These are phyloP conservation scores for Hippocampus abdominalis DNA, from an alignment of 2,113 vertebrate species.

Conservation along the genomic window DNA sequence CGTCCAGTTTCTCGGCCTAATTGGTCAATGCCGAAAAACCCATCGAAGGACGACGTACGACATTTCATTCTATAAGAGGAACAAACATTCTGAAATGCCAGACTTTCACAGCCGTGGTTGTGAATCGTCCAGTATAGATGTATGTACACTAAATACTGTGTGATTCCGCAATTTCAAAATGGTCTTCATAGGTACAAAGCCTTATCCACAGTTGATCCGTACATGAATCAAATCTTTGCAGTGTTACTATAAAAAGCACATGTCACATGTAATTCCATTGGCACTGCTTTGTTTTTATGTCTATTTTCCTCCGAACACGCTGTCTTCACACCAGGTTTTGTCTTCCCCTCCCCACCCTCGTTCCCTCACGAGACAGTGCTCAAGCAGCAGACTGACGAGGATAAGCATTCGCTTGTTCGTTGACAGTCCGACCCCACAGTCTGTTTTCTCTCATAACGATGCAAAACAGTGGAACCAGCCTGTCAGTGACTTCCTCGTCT, in stretches of 20 bases:
- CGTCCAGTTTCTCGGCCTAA: no score
- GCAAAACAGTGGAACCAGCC: background rate
- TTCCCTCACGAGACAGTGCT: background rate
- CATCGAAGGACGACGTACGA: no score
- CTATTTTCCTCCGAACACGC: background rate
- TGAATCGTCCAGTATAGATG: no score
- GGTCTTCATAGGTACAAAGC: background rate
- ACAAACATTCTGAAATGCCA: no score
- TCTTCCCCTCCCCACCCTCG: background rate
- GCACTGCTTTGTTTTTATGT: background rate
- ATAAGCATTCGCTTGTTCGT: background rate
- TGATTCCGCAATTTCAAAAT: no score
- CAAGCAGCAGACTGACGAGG: background rate
- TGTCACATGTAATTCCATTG: conserved; percentile 1
- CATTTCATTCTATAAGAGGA: no score
- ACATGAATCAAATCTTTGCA: background rate
- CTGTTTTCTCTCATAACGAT: background rate
- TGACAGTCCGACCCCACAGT: background rate
- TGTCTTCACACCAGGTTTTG: background rate
- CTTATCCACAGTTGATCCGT: background rate
- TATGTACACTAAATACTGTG: no score
- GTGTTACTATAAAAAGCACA: conserved; percentile 1
- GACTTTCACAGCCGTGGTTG: no score
- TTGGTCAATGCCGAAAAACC: no score
- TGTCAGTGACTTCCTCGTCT: background rate